Base-by-base conservation (phyloP, 2,113 vertebrate species). In the Nothocercus julius region DNA sequence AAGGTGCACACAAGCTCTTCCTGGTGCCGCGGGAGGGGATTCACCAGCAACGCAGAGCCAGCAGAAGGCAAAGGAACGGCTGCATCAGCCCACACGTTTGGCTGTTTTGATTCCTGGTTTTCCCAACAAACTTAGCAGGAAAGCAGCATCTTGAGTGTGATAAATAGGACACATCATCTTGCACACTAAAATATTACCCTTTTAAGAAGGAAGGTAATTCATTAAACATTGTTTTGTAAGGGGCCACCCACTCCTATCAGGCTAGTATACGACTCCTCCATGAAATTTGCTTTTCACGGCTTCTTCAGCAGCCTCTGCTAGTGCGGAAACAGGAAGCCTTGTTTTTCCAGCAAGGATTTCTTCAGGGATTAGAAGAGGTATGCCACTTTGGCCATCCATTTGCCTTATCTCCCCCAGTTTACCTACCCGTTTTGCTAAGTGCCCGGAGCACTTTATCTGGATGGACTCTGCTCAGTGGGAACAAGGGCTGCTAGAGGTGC, bases 351-450 rank as follows among this genome's bases (percentile, higher is more conserved):
- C 62, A 80, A 61, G 51, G 63, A 63, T 85, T 93, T 85, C 64
- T 30, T 32, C 32, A 21, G 63, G 77, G 87, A 83, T 96, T 64
- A 94, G 79, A 56, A 89, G 92, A 51, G 32, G 5, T 28, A 7
- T 3, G 9, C 51, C 82, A 75, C 82, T 61, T 66, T 53, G 54
- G 75, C 79, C 89, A 86, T 81, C 79, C 79, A 58, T 68, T 91
- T 69, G 19, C 85, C 82, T 89, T 88, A 89, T 91, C 91, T 96
- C 12, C 59, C 69, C 58, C 73, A 81, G 73, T 45, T 67, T 61
- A 47, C 28, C 49, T 22, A 45, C 34, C 47, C 8, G 0, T 44
- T 67, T 32, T 49, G 44, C 87, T 56, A 1, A 85, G 59, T 93
- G 70, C 70, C 38, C 0, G 0, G 47, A 89, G 87, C 81, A 70